A percentile compares a stretch with the other conserved stretches of the same genome.
phyloP scores from a whole-genome alignment of 2,113 vertebrate genomes.

The Cinclus cinclus region DNA sequence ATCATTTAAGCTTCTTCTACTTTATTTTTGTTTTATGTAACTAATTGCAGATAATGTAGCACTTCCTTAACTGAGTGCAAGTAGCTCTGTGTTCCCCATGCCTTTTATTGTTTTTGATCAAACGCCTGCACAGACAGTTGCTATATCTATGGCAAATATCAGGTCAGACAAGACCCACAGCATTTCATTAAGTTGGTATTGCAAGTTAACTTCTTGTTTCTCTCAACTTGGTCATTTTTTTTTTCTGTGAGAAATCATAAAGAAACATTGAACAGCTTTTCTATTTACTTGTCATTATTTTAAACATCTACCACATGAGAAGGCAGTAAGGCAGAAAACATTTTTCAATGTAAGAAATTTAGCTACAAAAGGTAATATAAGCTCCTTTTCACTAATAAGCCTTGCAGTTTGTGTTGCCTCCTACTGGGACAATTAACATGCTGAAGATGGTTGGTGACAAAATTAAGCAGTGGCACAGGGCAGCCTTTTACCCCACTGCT shows the following conservation, averaged over 20 bases:
- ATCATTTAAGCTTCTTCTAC: background rate
- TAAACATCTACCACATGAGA: background rate
- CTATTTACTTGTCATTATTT: background rate
- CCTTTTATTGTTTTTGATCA: background rate
- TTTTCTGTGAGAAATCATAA: background rate
- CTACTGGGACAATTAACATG: background rate
- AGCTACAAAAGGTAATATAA: background rate
- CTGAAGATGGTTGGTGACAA: background rate
- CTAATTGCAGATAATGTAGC: background rate
- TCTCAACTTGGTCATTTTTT: background rate
- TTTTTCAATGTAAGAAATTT: background rate
- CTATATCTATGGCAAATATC: background rate
- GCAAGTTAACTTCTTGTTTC: background rate
- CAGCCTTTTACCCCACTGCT: background rate
- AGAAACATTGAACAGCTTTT: background rate
- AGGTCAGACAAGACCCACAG: background rate
- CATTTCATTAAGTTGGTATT: background rate
- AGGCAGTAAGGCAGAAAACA: background rate
- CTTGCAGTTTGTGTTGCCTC: background rate
- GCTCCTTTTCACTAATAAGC: background rate
- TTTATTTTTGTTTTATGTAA: background rate
- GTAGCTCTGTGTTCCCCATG: background rate
- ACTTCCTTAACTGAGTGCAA: constrained; percentile 14
- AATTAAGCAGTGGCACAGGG: background rate
- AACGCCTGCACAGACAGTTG: background rate